Conservation (phyloP, 23 tunicate genomes). For the Ciona savignyi region DNA sequence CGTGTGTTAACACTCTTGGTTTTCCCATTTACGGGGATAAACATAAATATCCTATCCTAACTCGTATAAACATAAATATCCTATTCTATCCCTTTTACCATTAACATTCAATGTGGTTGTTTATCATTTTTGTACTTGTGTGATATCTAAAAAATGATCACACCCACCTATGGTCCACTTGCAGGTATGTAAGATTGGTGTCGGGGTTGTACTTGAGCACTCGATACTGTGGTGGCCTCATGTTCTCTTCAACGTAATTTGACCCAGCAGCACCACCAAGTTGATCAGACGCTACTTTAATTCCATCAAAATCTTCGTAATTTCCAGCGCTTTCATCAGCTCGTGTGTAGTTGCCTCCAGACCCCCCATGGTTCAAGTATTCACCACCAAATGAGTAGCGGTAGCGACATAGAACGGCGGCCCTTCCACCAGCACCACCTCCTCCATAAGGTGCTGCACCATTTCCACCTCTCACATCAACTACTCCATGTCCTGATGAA, state of each 20-base stretch:
- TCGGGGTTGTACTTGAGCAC: constrained; percentile 12
- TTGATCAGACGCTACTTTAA: constrained; percentile 2
- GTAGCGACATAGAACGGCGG: constrained; percentile 12
- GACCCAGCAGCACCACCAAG: constrained; percentile 32
- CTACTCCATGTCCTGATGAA: constrained; percentile 17
- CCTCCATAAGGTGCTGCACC: constrained; percentile 15
- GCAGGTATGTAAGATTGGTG: constrained; percentile 7
- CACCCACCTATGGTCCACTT: constrained; percentile 22
- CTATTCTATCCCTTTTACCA: too few species aligned
- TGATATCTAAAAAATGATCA: too few species aligned
- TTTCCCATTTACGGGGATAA: too few species aligned
- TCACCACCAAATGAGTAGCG: constrained; percentile 16
- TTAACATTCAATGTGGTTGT: too few species aligned
- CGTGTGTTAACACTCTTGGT: too few species aligned
- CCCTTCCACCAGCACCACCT: constrained; percentile 26
- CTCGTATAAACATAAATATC: too few species aligned
- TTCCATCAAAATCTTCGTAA: constrained; percentile 2
- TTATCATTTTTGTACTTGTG: too few species aligned
- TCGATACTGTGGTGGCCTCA: constrained; percentile 21
- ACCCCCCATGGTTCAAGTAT: constrained; percentile 17
- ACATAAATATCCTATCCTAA: too few species aligned
- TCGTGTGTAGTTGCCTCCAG: constrained; percentile 7
- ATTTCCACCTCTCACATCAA: constrained; percentile 16
- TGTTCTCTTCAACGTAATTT: constrained; percentile 17
- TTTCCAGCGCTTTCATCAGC: neutral